Base-by-base conservation (phyloP, 2,888 invertebrate species). In the Anthrax anthrax region DNA sequence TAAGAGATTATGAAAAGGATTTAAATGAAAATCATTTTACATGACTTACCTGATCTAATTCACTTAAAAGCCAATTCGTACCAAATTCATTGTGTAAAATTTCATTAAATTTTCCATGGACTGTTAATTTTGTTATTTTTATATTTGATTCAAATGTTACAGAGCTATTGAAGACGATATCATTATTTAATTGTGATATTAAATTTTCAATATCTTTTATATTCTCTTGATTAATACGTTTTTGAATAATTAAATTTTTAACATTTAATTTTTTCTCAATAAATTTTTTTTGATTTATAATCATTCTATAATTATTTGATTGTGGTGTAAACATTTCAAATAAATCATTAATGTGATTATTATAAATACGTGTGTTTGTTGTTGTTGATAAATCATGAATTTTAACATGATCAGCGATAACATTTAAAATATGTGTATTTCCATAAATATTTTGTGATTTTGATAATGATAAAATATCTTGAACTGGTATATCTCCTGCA, bases 61-160 rank as follows among this genome's bases (percentile, higher is more conserved):
- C 56, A 18, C 56, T 60, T 42, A 68, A 59, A 2, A 71, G 52
- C 69, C 70, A 70, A 49, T 60, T 60, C 10, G 56, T 53, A 3
- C 69, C 67, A 53, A 75, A 72, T 18, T 67, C 57, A 1, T 56
- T 46, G 1, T 61, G 58, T 1, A 57, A 52, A 36, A 74, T 62
- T 17, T 63, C 68, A 54, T 74, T 72, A 5, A 73, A 57, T 17
- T 57, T 56, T 10, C 60, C 59, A 14, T 56, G 53, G 55, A 72
- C 71, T 44, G 59, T 60, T 4, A 75, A 56, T 16, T 65, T 64
- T 37, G 65, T 60, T 5, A 72, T 57, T 37, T 56, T 56, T 19
- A 70, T 57, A 4, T 58, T 50, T 34, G 60, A 55, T 3, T 57
- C 56, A 47, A 66, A 62, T 43, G 50, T 57, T 18, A 61, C 56